phyloP scores from a whole-genome alignment of 2,113 vertebrate species.

The Dunckerocampus dactyliophorus region DNA sequence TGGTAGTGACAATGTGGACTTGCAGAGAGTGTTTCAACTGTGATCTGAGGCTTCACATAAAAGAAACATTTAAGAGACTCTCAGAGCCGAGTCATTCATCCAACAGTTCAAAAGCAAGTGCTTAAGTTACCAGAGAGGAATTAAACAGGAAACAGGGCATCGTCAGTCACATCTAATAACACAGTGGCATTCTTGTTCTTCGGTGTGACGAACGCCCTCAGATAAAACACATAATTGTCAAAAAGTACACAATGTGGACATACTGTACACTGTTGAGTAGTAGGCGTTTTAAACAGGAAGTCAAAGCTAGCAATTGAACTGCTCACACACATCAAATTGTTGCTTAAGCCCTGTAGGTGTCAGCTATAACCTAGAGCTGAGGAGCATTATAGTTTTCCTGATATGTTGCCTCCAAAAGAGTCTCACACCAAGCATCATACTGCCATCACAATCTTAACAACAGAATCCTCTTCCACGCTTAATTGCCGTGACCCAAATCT shows the following conservation, averaged over 20 bases:
- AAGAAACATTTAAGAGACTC: conserved; percentile 67
- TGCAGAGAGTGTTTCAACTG: conserved; percentile 27
- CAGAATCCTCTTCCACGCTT: conserved; percentile 22
- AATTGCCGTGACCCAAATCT: neutral
- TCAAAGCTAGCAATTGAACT: no score
- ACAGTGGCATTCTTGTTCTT: neutral
- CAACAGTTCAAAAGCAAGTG: conserved; percentile 56
- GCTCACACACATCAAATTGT: conserved; percentile 3
- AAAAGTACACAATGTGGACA: neutral
- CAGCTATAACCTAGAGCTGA: no score
- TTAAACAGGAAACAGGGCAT: conserved; percentile 40
- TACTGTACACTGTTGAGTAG: no score
- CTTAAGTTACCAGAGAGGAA: conserved; percentile 61
- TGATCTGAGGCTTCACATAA: conserved; percentile 64
- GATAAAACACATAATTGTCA: conserved; percentile 4
- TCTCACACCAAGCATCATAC: no score
- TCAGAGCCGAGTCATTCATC: conserved; percentile 61
- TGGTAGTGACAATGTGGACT: neutral
- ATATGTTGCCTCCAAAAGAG: neutral
- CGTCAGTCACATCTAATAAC: neutral
- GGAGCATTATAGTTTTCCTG: no score
- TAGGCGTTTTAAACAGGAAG: no score
- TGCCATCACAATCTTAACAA: conserved; percentile 10
- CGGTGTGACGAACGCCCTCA: neutral
- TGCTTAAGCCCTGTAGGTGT: neutral